A percentile compares a stretch with the other conserved stretches of the same genome.
These are phyloP conservation scores for Collichthys lucidus DNA, from an alignment of 2,113 vertebrate genomes.

Conservation along the genomic window DNA sequence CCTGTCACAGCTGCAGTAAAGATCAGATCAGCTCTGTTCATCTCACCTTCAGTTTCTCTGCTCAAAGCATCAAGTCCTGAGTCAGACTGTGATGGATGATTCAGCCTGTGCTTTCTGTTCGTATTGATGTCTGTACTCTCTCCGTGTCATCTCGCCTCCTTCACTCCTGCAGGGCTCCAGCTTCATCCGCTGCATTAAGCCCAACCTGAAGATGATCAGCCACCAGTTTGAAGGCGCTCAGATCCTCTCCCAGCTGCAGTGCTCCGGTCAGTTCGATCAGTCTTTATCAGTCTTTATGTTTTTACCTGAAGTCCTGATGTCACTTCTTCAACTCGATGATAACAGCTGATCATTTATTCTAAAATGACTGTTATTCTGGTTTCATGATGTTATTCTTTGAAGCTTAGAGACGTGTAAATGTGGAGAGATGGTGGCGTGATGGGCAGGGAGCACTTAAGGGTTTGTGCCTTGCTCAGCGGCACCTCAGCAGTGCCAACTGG, in stretches of 20 bases:
- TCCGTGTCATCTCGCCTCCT: not conserved
- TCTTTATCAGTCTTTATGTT: constrained; percentile 15
- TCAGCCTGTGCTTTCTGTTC: not conserved
- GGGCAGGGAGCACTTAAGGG: too few species aligned
- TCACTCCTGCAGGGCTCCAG: constrained; percentile 90
- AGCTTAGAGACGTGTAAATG: too few species aligned
- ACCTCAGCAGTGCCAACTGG: too few species aligned
- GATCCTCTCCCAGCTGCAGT: constrained; percentile 98
- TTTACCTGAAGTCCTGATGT: too few species aligned
- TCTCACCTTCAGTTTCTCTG: not conserved
- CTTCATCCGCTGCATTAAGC: constrained; percentile 98
- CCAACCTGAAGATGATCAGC: constrained; percentile 98
- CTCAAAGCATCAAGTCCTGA: not conserved
- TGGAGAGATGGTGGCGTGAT: too few species aligned
- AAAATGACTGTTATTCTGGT: too few species aligned
- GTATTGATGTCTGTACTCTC: not conserved
- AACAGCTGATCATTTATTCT: too few species aligned
- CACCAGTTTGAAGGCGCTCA: constrained; percentile 97
- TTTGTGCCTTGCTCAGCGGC: too few species aligned
- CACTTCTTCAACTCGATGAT: too few species aligned
- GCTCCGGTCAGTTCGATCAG: constrained; percentile 88
- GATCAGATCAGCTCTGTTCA: not conserved
- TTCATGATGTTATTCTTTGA: too few species aligned
- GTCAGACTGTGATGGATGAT: not conserved
- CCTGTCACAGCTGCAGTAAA: not conserved